Evolutionary conservation across 2,113 vertebrate species (phyloP).

Genomic region (Onychorhynchus coronatus): DNA sequence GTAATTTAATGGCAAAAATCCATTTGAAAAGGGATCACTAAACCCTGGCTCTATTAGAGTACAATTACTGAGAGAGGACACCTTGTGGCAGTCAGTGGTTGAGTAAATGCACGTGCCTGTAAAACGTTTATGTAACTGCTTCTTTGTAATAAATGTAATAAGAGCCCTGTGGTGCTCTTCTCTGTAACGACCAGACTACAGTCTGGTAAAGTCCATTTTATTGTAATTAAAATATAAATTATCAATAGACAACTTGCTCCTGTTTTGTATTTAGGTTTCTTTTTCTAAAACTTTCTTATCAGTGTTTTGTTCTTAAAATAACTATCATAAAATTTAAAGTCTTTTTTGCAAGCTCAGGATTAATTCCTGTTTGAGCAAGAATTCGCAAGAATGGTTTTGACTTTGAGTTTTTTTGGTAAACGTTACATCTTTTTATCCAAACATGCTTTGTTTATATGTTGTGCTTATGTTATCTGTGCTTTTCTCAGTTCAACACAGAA

Average conservation of each 20-base stretch:
- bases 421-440: background rate
- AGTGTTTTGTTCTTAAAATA: background rate
- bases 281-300: background rate
- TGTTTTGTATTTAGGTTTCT: background rate
- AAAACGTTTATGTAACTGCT: background rate
- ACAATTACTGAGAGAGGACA: background rate
- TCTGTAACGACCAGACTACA: background rate
- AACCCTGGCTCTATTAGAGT: background rate
- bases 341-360: background rate
- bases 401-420: background rate
- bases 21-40: background rate
- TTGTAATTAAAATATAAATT: background rate
- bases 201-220: background rate
- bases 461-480: background rate
- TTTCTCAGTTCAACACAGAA: background rate
- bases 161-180: background rate
- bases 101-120: background rate
- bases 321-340: background rate
- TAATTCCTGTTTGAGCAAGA: background rate
- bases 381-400: background rate
- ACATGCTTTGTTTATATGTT: background rate
- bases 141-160: background rate
- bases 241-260: background rate
- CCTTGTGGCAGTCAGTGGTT: background rate
- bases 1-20: background rate